Conservation (phyloP, 2,113 vertebrate genomes). For the Chauna torquata region DNA sequence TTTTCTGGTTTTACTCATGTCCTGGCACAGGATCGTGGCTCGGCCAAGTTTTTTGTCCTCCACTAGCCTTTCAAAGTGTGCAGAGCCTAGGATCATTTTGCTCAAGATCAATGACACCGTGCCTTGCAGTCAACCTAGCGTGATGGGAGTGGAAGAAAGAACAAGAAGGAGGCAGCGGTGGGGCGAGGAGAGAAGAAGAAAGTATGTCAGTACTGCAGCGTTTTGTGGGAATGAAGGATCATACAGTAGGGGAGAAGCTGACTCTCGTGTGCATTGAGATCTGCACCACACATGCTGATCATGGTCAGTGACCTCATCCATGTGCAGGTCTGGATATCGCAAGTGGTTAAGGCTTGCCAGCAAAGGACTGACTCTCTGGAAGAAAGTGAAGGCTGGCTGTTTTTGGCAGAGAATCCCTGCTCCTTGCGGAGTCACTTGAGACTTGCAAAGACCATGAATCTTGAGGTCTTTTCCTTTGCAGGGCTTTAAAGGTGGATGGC, state of each 20-base stretch:
- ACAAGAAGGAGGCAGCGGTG: background rate
- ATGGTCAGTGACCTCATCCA: conserved; percentile 5
- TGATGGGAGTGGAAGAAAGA: background rate
- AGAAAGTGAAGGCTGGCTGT: background rate
- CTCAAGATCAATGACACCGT: background rate
- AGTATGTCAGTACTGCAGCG: background rate
- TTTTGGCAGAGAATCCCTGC: conserved; percentile 4
- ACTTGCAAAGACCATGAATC: background rate
- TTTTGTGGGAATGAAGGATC: background rate
- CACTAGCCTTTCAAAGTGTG: background rate
- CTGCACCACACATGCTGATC: background rate
- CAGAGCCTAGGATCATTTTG: background rate
- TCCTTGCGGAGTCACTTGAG: background rate
- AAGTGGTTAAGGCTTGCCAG: background rate
- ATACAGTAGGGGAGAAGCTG: background rate
- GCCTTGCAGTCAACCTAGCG: background rate
- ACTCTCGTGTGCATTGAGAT: background rate
- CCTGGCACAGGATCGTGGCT: background rate
- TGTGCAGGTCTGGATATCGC: background rate
- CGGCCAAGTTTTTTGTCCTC: background rate
- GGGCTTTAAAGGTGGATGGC: conserved; percentile 6
- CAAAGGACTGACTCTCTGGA: background rate
- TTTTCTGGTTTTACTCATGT: background rate
- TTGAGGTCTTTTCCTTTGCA: background rate
- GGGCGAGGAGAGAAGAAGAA: background rate